Base-by-base conservation (phyloP, 2,113 vertebrate genomes). In the Cygnus buccinator region DNA sequence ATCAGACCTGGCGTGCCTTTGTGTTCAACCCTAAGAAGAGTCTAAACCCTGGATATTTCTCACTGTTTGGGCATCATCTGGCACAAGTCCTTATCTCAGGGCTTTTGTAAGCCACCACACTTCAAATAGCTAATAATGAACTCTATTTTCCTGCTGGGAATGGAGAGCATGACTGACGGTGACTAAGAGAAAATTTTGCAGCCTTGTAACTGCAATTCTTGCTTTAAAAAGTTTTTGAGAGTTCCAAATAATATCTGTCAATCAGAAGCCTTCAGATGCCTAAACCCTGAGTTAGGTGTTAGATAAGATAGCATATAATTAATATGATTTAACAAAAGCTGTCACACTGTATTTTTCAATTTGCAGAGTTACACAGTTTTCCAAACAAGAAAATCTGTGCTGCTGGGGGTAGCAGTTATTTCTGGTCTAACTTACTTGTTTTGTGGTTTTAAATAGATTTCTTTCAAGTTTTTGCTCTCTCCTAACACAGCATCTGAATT, bases 291-390 rank as follows among this genome's bases (percentile, higher is more conserved):
- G 87, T 95, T 72, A 91, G 65, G 52, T 89, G 54, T 91, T 95
- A 95, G 81, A 54, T 73, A 89, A 70, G 50, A 94, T 79, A 89
- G 35, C 83, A 59, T 70, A 57, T 95, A 84, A 96, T 96, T 88
- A 96, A 75, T 83, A 87, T 92, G 83, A 91, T 70, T 58, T 89
- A 95, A 95, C n/a, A 93, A 84, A 95, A 97, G 58, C 74, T 94
- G 68, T 96, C 95, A 82, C 9, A 9, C 31, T 62, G 50, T 87
- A 33, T 89, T 83, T 91, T 94, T 92, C 59, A 91, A 55, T 95
- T 93, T 92, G 80, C 58, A 82, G 39, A 43, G 28, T 93, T 81
- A 58, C 41, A 11, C 41, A 54, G 89, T 90, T 95, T 91, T 89
- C 73, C 85, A 91, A 94, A 96, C 72, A 95, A 93, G 57, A 23